Evolutionary conservation across 1,140 invertebrate genomes (phyloP), one percentile per base, ranked within the genome.

Genomic region (Cydia amplana): DNA sequence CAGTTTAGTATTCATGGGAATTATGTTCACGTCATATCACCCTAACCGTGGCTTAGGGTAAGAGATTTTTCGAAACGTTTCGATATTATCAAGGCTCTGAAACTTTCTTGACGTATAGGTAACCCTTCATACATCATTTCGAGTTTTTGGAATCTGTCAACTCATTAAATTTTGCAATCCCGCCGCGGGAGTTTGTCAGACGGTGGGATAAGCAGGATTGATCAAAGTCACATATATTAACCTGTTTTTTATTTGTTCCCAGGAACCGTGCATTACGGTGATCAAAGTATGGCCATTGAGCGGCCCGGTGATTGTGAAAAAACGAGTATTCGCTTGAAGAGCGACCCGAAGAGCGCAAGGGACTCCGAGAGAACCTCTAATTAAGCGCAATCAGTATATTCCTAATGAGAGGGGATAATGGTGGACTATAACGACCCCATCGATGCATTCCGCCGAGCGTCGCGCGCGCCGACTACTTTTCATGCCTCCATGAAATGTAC

Each of bases 341-440:
- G 85, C 83, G 83, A 85, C 74, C 80, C 83, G 86, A 87, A 80
- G 85, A 87, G 87, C 85, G 88, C 86, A 81, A 85, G 85, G 79
- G 86, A 84, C 85, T 88, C 81, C 74, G 81, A 88, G 89, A 83
- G 87, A 91, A 85, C 88, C 91, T 87, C 84, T 90, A 93, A 93
- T 93, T 93, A 92, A 91, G 84, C 87, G 88, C 87, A 93, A 93
- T 93, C 91, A 91, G 91, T 91, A 88, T 93, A 91, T 93, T 91
- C 88, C 90, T 93, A 93, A 91, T 91, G 91, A 91, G 87, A 87
- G 90, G 82, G 86, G 85, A 88, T 91, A 90, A 92, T 92, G 87
- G 89, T 90, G 85, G 90, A 87, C 85, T 89, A 86, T 87, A 88
- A 91, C 89, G 89, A 91, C 78, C 87, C 85, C 87, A 91, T 91